Evolutionary conservation across 2,113 vertebrate genomes (phyloP).

Genomic region (Sitta europaea): DNA sequence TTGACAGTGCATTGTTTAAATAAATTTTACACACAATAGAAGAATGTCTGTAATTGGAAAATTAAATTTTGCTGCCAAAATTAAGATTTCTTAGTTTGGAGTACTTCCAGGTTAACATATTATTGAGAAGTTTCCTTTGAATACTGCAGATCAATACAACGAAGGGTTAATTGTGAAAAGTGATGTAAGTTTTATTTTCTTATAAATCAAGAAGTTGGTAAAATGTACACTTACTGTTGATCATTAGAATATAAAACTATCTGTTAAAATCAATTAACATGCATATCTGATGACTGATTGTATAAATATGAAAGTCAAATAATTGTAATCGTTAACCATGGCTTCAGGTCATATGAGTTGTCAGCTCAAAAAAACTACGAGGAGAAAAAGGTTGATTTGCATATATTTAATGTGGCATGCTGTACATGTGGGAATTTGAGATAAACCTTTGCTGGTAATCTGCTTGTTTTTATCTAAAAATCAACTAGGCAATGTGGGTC

Average conservation of each 20-base stretch:
- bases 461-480: slow-evolving; percentile 47
- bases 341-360: slow-evolving; percentile 60
- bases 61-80: background rate
- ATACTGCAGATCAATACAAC: background rate
- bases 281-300: slow-evolving; percentile 59
- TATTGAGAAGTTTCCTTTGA: background rate
- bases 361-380: slow-evolving; percentile 38
- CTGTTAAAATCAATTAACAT: slow-evolving; percentile 60
- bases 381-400: slow-evolving; percentile 42
- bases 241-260: slow-evolving; percentile 57
- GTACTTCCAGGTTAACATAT: background rate
- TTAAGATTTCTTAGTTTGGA: background rate
- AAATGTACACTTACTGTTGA: background rate
- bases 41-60: background rate
- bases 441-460: slow-evolving; percentile 54
- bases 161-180: background rate
- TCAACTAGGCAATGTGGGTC: background rate
- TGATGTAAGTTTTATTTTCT: background rate
- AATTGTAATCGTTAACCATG: slow-evolving; percentile 61
- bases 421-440: slow-evolving; percentile 46
- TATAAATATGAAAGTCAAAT: slow-evolving; percentile 66
- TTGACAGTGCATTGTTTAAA: background rate
- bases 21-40: background rate
- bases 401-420: slow-evolving; percentile 47
- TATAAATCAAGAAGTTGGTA: slow-evolving; percentile 11